Base-by-base conservation (phyloP, 2,888 invertebrate species). In the Patella pellucida region DNA sequence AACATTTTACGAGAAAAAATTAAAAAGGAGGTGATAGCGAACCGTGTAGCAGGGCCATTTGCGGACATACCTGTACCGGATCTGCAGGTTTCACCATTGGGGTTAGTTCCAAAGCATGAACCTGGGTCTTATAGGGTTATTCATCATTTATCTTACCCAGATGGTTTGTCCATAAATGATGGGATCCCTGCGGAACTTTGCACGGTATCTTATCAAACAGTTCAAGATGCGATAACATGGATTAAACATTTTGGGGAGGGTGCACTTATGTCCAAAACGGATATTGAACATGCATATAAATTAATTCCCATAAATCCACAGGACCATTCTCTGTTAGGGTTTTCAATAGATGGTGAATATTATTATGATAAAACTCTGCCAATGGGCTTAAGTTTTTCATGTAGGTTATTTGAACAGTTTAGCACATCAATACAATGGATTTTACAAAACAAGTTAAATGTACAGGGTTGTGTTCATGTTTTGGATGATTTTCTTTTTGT, bases 371-470 rank as follows among this genome's bases (percentile, higher is more conserved):
- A 52, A n/a, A 52, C 23, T 52, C 52, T 71, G 5, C 16, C 71
- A 5, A 71, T 71, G 71, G 71, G 71, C 5, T n/a, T n/a, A 16
- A 71, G 71, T 27, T 52, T 14, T 14, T 19, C 23, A n/a, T 71
- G 52, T 19, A 9, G n/a, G 1, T 27, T 52, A 1, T 54, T 71
- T 54, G 71, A 71, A 51, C 5, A 14, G 12, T 31, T 71, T 12
- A 71, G 71, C 52, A 27, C n/a, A 23, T 52, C 52, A 12, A 52
- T 71, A 52, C 52, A 71, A 27, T 52, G 52, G 71, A 19, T 72
- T 23, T 15, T 76, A 1, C 23, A 3, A 2, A 19, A 67, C 19
- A 19, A 23, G 31, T 15, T 71, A 14, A 31, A 50, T 16, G 11
- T 50, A 15, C 41, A 70, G 19, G 50, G 41, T 7, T 16, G 69